Percentiles rank a stretch among this genome's conserved stretches.
These are phyloP conservation scores for Lerista edwardsae DNA, from an alignment of 2,797 vertebrate genomes.

Conservation along the genomic window DNA sequence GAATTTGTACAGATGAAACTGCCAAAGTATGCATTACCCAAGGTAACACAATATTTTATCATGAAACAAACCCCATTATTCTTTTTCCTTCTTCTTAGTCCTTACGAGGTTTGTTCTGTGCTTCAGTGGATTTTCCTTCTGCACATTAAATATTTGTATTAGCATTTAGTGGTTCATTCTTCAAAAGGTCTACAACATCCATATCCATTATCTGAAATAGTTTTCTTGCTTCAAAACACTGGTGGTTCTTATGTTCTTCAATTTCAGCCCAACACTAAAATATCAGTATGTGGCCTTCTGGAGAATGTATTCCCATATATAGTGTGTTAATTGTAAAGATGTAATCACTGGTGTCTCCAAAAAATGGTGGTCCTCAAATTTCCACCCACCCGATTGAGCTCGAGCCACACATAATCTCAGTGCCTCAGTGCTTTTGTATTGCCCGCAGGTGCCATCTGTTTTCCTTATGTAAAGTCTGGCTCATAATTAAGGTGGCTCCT, in stretches of 20 bases:
- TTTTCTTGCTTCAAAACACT: not conserved
- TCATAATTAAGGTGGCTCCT: not conserved
- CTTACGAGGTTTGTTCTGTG: not conserved
- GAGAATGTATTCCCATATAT: not conserved
- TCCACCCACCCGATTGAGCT: not conserved
- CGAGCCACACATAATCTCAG: not conserved
- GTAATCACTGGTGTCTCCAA: not conserved
- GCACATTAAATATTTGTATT: not conserved
- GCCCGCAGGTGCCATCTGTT: not conserved
- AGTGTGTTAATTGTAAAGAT: not conserved
- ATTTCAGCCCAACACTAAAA: not conserved
- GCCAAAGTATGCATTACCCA: slow-evolving; percentile 92
- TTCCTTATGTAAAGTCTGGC: not conserved
- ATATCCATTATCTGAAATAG: not conserved
- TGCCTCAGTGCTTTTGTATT: too few relatives aligned
- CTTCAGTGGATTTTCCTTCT: not conserved
- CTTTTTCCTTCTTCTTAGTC: not conserved
- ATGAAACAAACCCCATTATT: not conserved
- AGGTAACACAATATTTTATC: slow-evolving; percentile 79
- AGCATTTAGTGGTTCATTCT: not conserved
- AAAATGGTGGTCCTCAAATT: not conserved
- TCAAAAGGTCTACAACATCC: not conserved
- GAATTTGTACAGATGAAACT: slow-evolving; percentile 93
- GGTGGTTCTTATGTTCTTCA: too few relatives aligned
- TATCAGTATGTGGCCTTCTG: not conserved